Conservation (phyloP, 1,140 invertebrate genomes). For the Ceratina japonica region DNA sequence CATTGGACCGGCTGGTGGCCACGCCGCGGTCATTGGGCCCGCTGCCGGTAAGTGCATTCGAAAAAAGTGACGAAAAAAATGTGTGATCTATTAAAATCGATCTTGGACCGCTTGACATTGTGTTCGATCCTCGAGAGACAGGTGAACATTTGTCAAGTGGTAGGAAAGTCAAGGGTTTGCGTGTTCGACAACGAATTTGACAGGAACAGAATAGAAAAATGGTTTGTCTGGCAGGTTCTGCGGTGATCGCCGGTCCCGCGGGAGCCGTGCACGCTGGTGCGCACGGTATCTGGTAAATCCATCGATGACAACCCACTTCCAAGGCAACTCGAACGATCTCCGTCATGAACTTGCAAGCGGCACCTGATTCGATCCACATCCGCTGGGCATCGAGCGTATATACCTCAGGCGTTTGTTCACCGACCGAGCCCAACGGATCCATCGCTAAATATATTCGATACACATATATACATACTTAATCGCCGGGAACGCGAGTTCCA, state of each 20-base stretch:
- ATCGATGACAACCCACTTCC: not conserved
- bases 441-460: too few species aligned
- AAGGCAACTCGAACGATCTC: constrained; percentile 32
- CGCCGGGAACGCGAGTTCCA: not conserved
- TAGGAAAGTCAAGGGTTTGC: too few species aligned
- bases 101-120: too few species aligned
- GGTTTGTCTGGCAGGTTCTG: constrained; percentile 32
- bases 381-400: not conserved
- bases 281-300: constrained; percentile 28
- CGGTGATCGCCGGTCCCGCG: constrained; percentile 55
- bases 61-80: too few species aligned
- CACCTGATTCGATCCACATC: not conserved
- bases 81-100: too few species aligned
- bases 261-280: constrained; percentile 42
- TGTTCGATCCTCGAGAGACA: too few species aligned
- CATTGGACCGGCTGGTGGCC: constrained; percentile 40
- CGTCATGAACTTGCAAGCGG: constrained; percentile 10
- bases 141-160: too few species aligned
- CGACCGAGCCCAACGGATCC: not conserved
- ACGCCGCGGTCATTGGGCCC: constrained; percentile 54
- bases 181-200: not conserved
- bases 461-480: too few species aligned
- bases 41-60: constrained; percentile 17
- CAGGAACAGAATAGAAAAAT: not conserved
- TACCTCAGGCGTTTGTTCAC: constrained; percentile 6